These are phyloP conservation scores for Trididemnum nubilum DNA, from an alignment of 23 tunicate species.

Conservation along the genomic window DNA sequence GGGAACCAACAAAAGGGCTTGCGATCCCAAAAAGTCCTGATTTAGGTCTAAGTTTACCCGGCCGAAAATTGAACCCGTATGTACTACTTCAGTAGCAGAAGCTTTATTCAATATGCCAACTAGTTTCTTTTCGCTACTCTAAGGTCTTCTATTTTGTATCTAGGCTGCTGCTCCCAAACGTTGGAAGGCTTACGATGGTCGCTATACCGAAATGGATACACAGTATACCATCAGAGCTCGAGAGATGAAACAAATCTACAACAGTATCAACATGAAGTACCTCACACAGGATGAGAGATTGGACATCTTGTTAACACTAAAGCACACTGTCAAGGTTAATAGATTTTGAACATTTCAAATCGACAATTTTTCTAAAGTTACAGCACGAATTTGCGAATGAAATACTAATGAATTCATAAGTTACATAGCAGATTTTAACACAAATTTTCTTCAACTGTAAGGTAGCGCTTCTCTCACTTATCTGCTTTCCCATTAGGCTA, in stretches of 20 bases:
- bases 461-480: too few relatives aligned
- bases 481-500: too few relatives aligned
- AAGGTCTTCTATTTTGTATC: too few relatives aligned
- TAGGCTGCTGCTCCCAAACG: slow-evolving; percentile 97
- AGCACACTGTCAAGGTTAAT: slow-evolving; percentile 99
- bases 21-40: too few relatives aligned
- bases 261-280: slow-evolving; percentile 92
- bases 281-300: slow-evolving; percentile 95
- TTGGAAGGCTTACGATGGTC: slow-evolving; percentile 97
- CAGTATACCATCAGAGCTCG: slow-evolving; percentile 96
- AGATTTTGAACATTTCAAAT: too few relatives aligned
- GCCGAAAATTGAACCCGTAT: not conserved
- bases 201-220: slow-evolving; percentile 96
- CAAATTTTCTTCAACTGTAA: too few relatives aligned
- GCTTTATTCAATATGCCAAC: not conserved
- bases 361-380: too few relatives aligned
- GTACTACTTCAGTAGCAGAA: too few relatives aligned
- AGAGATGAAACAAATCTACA: slow-evolving; percentile 95
- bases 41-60: not conserved
- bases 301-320: slow-evolving; percentile 83
- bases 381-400: too few relatives aligned
- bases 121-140: not conserved
- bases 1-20: too few relatives aligned
- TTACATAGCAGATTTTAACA: too few relatives aligned
- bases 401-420: too few relatives aligned